A percentile compares a stretch with the other conserved stretches of the same genome.
Conservation (phyloP, 1,140 invertebrate genomes). For the Elymnias hypermnestra region DNA sequence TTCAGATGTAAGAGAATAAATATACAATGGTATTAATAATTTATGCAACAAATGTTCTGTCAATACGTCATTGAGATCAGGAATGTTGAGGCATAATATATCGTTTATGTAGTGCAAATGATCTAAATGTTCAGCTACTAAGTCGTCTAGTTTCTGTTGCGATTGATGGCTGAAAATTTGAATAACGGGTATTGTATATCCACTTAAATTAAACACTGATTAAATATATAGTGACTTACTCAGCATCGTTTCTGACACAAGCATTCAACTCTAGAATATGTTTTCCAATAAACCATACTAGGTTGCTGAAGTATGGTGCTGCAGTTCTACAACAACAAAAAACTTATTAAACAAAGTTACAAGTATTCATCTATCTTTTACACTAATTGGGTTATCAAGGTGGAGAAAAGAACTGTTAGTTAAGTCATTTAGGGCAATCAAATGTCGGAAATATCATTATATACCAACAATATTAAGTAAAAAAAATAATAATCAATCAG, state of each 20-base stretch:
- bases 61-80: constrained; percentile 95
- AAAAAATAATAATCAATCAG: no score
- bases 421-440: no score
- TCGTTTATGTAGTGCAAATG: constrained; percentile 99
- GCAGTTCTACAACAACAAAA: constrained; percentile 84
- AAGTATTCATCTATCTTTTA: no score
- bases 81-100: constrained; percentile 94
- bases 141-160: constrained; percentile 92
- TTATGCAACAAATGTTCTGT: constrained; percentile 96
- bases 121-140: constrained; percentile 98
- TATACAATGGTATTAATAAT: constrained; percentile 94
- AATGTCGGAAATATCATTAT: no score
- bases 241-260: constrained; percentile 95
- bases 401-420: no score
- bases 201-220: no score
- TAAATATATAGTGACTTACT: no score
- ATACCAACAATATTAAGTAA: no score
- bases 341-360: no score
- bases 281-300: constrained; percentile 99
- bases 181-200: no score
- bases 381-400: no score
- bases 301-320: constrained; percentile 97
- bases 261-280: constrained; percentile 97
- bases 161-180: constrained; percentile 87
- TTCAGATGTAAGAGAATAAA: constrained; percentile 88